Evolutionary conservation across 2,888 invertebrate species (phyloP), one percentile per base, ranked within the genome.

Genomic region (Hydrotaea diabolus): DNA sequence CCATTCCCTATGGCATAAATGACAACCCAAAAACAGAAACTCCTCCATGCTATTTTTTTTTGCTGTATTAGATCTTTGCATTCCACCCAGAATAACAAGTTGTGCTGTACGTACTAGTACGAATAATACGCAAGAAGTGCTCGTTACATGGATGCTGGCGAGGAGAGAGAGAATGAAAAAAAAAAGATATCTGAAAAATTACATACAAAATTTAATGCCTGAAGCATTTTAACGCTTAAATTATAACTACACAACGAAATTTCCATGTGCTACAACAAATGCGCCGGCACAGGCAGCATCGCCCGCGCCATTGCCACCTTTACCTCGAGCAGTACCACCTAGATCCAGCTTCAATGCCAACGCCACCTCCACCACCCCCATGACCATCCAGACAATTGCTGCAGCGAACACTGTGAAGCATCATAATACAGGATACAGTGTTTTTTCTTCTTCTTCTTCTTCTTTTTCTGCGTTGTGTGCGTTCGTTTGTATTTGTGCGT

Each of bases 221-320:
- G 36, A 80, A 55, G 85, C 73, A 74, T 71, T 82, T 85, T 77
- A 80, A 80, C 82, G 80, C 74, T 85, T 77, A 82, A 80, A 82
- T 71, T 80, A 74, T 69, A 80, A 84, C 74, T 55, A 73, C 49
- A 46, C 69, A 0, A 62, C 36, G 31, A 69, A 46, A 69, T 69
- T 43, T 69, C 23, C 69, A 69, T 43, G 69, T 69, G 69, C 19
- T 69, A 66, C 31, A 31, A 31, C 31, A 31, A 31, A 2, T 31
- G 31, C 31, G 3, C 3, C 2, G 5, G 19, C 39, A 39, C 39
- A 8, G 39, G 39, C 39, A 39, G 13, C 39, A 39, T 39, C 9
- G 39, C 39, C 39, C 2, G 39, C 39, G 3, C 31, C 31, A 2
- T 2, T 31, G 31, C 2, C 31, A 31, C 31, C 31, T 31, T 31